These are phyloP conservation scores for Hyphantria cunea DNA, from an alignment of 1,140 invertebrate species.

Conservation along the genomic window DNA sequence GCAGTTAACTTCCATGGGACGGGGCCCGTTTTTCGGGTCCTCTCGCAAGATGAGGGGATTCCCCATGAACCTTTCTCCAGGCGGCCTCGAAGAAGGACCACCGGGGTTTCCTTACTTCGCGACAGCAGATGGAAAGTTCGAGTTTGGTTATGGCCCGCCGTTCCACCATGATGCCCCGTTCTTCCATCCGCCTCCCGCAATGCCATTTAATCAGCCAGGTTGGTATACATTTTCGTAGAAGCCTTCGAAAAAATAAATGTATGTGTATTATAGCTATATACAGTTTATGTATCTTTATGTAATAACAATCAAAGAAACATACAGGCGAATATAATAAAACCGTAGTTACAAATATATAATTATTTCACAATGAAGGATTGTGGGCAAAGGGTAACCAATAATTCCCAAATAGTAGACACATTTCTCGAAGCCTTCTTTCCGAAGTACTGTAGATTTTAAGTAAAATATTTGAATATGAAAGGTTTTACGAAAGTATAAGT, in stretches of 20 bases:
- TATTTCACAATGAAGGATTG: neutral
- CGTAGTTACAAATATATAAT: neutral
- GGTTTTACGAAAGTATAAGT: too few relatives aligned
- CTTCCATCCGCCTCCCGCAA: constrained; percentile 90
- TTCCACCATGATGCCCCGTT: constrained; percentile 93
- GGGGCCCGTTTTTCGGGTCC: constrained; percentile 93
- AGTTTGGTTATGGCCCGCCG: constrained; percentile 93
- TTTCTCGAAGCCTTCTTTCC: too few relatives aligned
- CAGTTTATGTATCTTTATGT: too few relatives aligned
- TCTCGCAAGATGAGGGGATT: constrained; percentile 95
- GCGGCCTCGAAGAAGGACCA: constrained; percentile 89
- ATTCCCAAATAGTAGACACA: too few relatives aligned
- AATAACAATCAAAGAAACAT: too few relatives aligned
- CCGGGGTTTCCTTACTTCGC: constrained; percentile 94
- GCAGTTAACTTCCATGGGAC: constrained; percentile 95
- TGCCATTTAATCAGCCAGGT: constrained; percentile 89
- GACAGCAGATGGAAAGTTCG: constrained; percentile 91
- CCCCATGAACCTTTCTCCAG: constrained; percentile 93
- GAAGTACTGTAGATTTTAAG: too few relatives aligned
- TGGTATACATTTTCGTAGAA: constrained; percentile 57
- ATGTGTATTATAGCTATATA: too few relatives aligned
- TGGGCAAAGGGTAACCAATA: too few relatives aligned
- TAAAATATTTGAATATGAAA: too few relatives aligned
- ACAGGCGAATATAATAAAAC: too few relatives aligned
- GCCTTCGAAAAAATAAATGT: too few relatives aligned